Base-by-base conservation (phyloP, 2,888 invertebrate genomes). In the Pristionchus mayeri region DNA sequence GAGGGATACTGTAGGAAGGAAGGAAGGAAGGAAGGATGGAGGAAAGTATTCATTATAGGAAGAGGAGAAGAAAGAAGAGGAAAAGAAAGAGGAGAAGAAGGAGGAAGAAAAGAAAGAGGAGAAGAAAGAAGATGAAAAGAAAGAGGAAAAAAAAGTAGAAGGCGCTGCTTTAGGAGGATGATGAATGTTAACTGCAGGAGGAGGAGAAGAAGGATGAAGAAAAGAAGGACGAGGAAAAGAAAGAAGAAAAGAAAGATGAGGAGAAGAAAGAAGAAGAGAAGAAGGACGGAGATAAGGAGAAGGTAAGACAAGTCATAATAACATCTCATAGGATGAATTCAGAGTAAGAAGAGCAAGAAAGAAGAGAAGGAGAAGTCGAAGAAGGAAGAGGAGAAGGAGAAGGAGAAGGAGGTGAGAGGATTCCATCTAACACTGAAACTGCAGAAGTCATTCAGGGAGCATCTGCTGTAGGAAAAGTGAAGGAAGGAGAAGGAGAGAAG, bases 371-470 rank as follows among this genome's bases (percentile, higher is more conserved):
- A 71, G 40, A 71, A 71, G 37, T 71, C 71, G 24, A 71, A 71
- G 71, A 71, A 71, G 71, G 78, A 78, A 18, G 75, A 48, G 44
- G 44, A 44, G 44, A 75, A 48, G 75, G 3, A 96, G 44, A 75
- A 24, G 44, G 3, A 96, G 40, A 87, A 85, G 79, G 91, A 91
- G n/a, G 88, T 85, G 40, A 86, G 79, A 86, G 24, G 67, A 67
- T 30, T 71, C 27, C 13, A 7, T 21, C 24, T 4, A 9, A 27
- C 21, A 50, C 7, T 30, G 50, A 30, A n/a, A n/a, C 16, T 76
- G 27, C 34, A 13, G n/a, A 24, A 27, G 9, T n/a, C 24, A 48
- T 48, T 76, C 27, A 76, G 44, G 75, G 75, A 4, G 48, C 44
- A 21, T 44, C 44, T 1, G 75, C 44, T 37, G 24, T 48, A 18